Evolutionary conservation across 2,113 vertebrate species (phyloP), one percentile per base, ranked within the genome.

Genomic region (Gymnobelideus leadbeateri): DNA sequence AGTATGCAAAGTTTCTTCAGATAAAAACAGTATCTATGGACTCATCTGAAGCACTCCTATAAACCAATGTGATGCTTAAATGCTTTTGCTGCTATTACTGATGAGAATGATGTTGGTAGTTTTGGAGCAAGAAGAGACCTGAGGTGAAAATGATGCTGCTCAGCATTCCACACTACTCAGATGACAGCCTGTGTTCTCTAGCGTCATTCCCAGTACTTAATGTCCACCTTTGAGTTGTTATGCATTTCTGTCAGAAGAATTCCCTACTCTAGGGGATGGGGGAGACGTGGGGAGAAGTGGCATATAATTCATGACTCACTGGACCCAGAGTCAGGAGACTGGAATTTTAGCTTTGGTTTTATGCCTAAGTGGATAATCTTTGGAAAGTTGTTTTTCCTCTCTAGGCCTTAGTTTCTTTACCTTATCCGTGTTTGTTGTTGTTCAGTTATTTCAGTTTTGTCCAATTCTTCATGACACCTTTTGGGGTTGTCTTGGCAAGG

Each of bases 201-300:
- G 19, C 37, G 43, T 90, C 46, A 12, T 23, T 77, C 68, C 37
- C 0, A 6, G 24, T 50, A 93, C 68, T 14, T 77, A 31, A 19
- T 43, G 31, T 92, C 51, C 46, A 52, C 53, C 50, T 68, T 43
- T 51, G 49, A 28, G 47, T 19, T 16, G 12, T 61, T 92, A 2
- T 37, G 24, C 50, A 31, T 89, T 94, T 97, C 92, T 95, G 46
- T 91, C 28, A 91, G 57, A 7, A 57, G 2, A 94, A 94, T 89
- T 7, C 37, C 16, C 68, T 77, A 6, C 37, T 77, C 1, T 21
- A 19, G 37, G 37, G 68, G 16, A 10, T n/a, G 4, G 31, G 3
- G 68, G 37, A 3, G 3, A 61, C 26, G 68, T n/a, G 5, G 37
- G 68, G 2, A 31, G 11, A 61, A 8, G 55, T 28, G 55, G 55